A percentile compares a stretch with the other conserved stretches of the same genome.
Conservation (phyloP, 92 coral and sea anemone genomes). For the Muricea muricata region DNA sequence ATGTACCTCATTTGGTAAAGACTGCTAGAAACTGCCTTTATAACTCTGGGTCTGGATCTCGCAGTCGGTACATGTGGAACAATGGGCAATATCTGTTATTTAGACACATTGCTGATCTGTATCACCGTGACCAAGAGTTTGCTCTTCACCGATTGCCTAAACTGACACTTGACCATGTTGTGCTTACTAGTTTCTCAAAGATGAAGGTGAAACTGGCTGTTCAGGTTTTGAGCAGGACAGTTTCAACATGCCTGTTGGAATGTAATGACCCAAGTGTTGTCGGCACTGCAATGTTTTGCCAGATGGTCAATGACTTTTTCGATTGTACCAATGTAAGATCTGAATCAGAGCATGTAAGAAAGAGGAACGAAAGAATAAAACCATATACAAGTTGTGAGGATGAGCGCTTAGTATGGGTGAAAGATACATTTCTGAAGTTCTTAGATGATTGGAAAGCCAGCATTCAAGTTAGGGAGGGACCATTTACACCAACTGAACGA, state of each 20-base stretch:
- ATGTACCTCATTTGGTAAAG: slow-evolving; percentile 54
- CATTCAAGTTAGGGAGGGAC: background rate
- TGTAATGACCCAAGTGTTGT: no score
- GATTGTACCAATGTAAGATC: background rate
- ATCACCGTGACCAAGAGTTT: background rate
- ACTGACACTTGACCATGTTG: background rate
- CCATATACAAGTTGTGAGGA: background rate
- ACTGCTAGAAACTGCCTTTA: slow-evolving; percentile 64
- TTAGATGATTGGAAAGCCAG: background rate
- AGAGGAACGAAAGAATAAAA: background rate
- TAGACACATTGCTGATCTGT: no score
- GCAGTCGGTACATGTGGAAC: slow-evolving; percentile 70
- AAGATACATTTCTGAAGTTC: background rate
- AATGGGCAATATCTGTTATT: slow-evolving; percentile 47
- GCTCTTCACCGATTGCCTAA: background rate
- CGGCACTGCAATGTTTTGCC: background rate
- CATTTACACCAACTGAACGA: no score
- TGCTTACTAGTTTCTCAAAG: background rate
- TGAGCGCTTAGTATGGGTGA: background rate
- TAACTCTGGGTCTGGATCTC: slow-evolving; percentile 67
- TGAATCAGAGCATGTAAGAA: background rate
- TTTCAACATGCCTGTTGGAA: background rate
- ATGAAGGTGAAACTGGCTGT: background rate
- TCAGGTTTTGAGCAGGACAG: background rate
- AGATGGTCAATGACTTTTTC: background rate